Evolutionary conservation across 2,888 invertebrate genomes (phyloP), one percentile per base, ranked within the genome.

Genomic region (Kuschelorhynchus macadamiae): DNA sequence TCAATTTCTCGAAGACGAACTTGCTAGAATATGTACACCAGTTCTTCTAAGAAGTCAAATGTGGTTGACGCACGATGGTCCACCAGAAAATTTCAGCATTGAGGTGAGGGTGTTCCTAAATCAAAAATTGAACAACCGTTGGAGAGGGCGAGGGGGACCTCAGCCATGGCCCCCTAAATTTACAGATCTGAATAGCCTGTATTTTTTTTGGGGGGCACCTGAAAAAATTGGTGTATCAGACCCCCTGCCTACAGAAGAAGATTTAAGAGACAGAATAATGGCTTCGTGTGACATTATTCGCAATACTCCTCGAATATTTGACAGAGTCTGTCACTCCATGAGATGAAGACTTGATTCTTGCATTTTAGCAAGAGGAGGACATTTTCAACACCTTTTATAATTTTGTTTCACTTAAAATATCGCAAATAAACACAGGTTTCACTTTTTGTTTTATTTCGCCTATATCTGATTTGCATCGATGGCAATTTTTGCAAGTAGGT

Each of bases 1-100:
- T 5, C 3, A 25, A 25, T 25, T 25, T 25, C 25, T 25, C 25
- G 25, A 25, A 25, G 25, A 25, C 4, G 25, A 7, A 25, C 25
- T 25, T 25, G 25, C 25, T 25, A 25, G 5, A 17, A 16, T 8
- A 44, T 3, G 16, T 2, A 16, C 16, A 17, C 11, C 18, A 14
- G 4, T 44, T 11, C 3, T 11, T 11, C 4, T 44, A 17, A 44
- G 44, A 49, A 12, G 8, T 2, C 25, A 21, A 49, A 49, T 49
- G 49, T 20, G 20, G 20, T 49, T 49, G 3, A 20, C 11, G 49
- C 49, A 21, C 12, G 20, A 49, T 49, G 49, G 49, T 21, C 8
- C 49, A n/a, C 49, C 49, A 25, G 49, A 2, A 9, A 20, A 49
- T 14, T 49, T 20, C 25, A 25, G 21, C 18, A 7, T 49, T 21